A percentile compares a stretch with the other conserved stretches of the same genome.
These are phyloP conservation scores for Leptodirus hochenwartii DNA, from an alignment of 2,888 invertebrate genomes.

Conservation along the genomic window DNA sequence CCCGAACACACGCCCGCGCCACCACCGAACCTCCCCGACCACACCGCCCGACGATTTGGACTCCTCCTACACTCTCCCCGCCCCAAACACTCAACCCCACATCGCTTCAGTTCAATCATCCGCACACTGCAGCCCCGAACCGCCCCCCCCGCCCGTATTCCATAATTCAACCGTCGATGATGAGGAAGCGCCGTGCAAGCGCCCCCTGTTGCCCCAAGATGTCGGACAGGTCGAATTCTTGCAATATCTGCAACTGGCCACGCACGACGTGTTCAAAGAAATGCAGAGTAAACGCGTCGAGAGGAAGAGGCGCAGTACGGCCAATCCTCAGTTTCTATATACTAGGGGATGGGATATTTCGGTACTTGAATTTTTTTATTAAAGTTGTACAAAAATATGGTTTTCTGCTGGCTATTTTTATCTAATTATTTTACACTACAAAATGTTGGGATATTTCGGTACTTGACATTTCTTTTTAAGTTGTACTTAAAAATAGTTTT, in stretches of 20 bases:
- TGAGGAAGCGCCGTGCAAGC: no score
- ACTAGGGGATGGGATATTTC: slow-evolving; percentile 24
- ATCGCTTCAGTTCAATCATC: not conserved
- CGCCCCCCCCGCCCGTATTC: slow-evolving; percentile 19
- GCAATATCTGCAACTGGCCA: slow-evolving; percentile 28
- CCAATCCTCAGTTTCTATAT: slow-evolving; percentile 36
- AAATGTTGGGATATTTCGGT: no score
- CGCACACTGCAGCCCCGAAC: slow-evolving; percentile 4
- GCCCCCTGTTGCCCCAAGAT: slow-evolving; percentile 23
- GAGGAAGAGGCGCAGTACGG: slow-evolving; percentile 33
- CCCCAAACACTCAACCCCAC: not conserved
- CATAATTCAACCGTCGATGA: no score
- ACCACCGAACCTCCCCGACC: not conserved
- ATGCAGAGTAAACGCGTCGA: slow-evolving; percentile 33
- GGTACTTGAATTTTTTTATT: slow-evolving; percentile 11
- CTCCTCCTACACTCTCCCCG: not conserved
- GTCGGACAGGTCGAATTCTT: slow-evolving; percentile 27
- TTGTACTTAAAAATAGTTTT: slow-evolving; percentile 5
- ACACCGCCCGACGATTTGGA: not conserved
- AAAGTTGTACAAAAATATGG: slow-evolving; percentile 5
- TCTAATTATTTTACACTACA: no score
- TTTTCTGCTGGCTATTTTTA: no score
- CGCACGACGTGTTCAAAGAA: slow-evolving; percentile 28
- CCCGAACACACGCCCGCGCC: no score
- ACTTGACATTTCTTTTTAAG: slow-evolving; percentile 6